Evolutionary conservation across 2,888 invertebrate genomes (phyloP).

Genomic region (Strigamia crassipes): DNA sequence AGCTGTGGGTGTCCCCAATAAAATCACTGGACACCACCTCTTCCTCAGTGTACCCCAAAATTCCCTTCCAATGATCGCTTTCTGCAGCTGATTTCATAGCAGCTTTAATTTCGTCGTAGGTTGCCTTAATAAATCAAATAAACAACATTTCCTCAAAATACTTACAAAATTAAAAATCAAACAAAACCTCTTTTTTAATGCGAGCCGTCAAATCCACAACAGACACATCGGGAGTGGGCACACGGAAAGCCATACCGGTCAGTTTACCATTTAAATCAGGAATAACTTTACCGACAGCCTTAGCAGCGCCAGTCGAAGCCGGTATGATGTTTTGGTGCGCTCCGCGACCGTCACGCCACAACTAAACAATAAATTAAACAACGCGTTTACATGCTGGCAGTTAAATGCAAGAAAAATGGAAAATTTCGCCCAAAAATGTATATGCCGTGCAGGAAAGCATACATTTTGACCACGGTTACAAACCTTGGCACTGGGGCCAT

Average conservation of each 20-base stretch:
- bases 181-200: constrained; percentile 54
- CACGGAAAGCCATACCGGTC: constrained; percentile 79
- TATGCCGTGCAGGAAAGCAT: no score
- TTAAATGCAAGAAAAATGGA: no score
- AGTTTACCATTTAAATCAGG: constrained; percentile 90
- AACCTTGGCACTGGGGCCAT: constrained; percentile 66
- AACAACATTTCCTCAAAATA: no score
- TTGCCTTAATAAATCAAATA: constrained; percentile 57
- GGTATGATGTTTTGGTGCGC: constrained; percentile 99
- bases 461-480: no score
- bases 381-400: no score
- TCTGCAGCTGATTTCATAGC: constrained; percentile 63
- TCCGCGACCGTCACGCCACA: constrained; percentile 99
- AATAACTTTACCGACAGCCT: constrained; percentile 99
- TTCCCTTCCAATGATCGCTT: constrained; percentile 61
- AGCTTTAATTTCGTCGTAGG: constrained; percentile 63
- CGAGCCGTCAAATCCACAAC: constrained; percentile 74
- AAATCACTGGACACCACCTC: constrained; percentile 94
- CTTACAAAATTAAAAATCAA: no score
- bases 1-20: constrained; percentile 85
- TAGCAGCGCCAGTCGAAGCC: constrained; percentile 97
- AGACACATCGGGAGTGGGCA: constrained; percentile 79
- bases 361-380: constrained; percentile 58
- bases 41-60: constrained; percentile 65
- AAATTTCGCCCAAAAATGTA: no score